phyloP scores from a whole-genome alignment of 2,797 vertebrate species.

The Stomatorhinus walkeri region DNA sequence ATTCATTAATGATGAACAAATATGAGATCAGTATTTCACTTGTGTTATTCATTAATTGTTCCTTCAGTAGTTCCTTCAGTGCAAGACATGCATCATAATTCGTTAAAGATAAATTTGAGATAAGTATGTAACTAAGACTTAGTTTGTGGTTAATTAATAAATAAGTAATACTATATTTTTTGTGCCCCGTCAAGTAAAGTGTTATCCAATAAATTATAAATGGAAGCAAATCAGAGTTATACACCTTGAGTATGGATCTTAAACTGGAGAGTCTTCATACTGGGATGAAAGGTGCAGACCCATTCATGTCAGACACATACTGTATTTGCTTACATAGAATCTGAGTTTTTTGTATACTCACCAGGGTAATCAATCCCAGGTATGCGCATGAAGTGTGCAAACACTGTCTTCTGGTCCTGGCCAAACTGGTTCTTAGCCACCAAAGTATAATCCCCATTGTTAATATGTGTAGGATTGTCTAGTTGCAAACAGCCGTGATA shows the following conservation, averaged over 20 bases:
- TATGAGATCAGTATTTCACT: not conserved
- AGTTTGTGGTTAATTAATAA: not conserved
- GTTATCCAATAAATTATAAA: not conserved
- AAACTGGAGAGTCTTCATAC: not conserved
- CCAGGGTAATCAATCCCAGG: conserved; percentile 54
- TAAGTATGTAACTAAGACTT: not conserved
- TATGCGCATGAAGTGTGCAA: conserved; percentile 80
- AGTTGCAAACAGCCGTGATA: conserved; percentile 94
- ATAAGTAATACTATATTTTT: not conserved
- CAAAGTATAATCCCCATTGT: conserved; percentile 87
- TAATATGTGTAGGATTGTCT: conserved; percentile 89
- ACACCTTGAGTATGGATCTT: not conserved
- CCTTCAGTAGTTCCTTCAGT: not conserved
- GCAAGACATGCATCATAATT: not conserved
- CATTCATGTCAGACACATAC: not conserved
- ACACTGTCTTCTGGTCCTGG: conserved; percentile 72
- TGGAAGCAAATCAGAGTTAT: not conserved
- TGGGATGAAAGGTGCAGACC: not conserved
- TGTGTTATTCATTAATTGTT: not conserved
- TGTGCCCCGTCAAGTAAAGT: not conserved
- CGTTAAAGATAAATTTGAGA: not conserved
- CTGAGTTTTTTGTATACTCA: conserved; percentile 21
- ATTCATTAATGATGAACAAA: not conserved
- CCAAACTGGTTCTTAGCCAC: conserved; percentile 81
- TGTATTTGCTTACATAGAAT: not conserved